A percentile compares a stretch with the other conserved stretches of the same genome.
Evolutionary conservation across 2,888 invertebrate genomes (phyloP).

Genomic region (Adelphocoris suturalis): DNA sequence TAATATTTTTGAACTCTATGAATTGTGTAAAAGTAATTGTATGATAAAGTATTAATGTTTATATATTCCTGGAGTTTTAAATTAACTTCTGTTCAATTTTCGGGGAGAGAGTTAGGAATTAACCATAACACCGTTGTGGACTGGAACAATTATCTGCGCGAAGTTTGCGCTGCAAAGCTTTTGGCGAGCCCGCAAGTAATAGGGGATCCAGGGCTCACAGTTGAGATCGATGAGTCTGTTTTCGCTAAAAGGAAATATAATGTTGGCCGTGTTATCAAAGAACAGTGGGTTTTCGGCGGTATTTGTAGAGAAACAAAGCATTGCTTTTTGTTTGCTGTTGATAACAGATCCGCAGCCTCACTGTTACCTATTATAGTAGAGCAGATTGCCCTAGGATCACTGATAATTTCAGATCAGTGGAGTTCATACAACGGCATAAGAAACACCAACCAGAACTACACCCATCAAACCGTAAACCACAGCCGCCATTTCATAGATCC

Average conservation of each 20-base stretch:
- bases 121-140: background rate
- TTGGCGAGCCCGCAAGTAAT: background rate
- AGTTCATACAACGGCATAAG: too few species aligned
- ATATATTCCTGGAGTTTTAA: background rate
- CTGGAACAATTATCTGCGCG: background rate
- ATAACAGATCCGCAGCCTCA: too few species aligned
- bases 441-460: too few species aligned
- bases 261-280: background rate
- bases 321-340: background rate
- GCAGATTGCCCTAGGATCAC: constrained; percentile 4
- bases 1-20: too few species aligned
- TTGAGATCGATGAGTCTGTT: background rate
- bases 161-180: background rate
- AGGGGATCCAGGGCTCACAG: background rate
- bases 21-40: background rate
- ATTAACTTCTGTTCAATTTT: background rate
- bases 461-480: too few species aligned
- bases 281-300: background rate
- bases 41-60: background rate
- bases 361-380: constrained; percentile 33
- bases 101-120: background rate
- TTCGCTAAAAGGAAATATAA: background rate
- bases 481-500: too few species aligned
- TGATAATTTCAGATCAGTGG: too few species aligned
- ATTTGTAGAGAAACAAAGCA: constrained; percentile 15